Conservation (phyloP, 2,113 vertebrate species). For the Rhea pennata region DNA sequence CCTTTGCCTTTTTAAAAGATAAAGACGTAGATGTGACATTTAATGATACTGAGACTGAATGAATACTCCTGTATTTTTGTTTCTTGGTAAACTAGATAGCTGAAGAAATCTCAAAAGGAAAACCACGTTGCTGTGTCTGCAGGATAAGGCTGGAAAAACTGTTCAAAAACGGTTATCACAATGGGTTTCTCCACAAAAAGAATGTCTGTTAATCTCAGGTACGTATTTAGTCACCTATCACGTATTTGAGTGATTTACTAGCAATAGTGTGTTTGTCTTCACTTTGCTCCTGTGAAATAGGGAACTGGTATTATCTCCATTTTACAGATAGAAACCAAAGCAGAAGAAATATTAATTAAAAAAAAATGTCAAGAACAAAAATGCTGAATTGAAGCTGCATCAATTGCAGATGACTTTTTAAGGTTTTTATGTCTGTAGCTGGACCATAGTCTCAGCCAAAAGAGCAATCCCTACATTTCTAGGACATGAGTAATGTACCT, state of each 20-base stretch:
- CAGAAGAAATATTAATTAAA: background rate
- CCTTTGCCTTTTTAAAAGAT: background rate
- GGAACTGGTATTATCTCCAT: background rate
- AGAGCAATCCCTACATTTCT: background rate
- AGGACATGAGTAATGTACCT: background rate
- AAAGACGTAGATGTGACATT: fast-evolving
- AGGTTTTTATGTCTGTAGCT: background rate
- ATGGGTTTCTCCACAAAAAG: background rate
- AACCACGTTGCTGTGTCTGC: background rate
- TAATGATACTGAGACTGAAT: background rate
- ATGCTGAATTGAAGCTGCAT: background rate
- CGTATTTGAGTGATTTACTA: background rate
- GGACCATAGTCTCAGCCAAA: background rate
- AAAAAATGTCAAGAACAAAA: background rate
- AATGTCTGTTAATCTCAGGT: background rate
- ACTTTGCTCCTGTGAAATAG: background rate
- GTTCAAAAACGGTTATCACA: background rate
- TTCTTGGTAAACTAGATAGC: background rate
- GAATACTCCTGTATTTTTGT: background rate
- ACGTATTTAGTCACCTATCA: background rate
- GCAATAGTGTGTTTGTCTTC: background rate
- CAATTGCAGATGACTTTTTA: background rate
- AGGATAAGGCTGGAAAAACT: background rate
- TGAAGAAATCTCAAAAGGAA: background rate
- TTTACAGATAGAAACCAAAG: background rate